Conservation (phyloP, 35 echinoderm and acorn worm genomes). For the Apostichopus japonicus region DNA sequence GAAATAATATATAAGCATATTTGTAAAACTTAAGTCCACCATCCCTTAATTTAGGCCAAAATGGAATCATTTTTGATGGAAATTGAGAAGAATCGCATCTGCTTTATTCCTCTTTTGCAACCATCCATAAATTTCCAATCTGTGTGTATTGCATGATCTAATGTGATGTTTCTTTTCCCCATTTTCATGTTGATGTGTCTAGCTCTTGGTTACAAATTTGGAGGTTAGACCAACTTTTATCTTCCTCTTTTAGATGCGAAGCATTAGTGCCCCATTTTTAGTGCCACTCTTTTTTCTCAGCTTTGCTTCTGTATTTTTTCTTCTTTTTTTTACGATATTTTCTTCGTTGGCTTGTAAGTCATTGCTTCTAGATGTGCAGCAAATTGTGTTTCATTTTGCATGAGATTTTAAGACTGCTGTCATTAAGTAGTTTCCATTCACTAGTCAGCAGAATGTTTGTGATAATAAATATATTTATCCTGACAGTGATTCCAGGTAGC, state of each 20-base stretch:
- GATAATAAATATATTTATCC: too few relatives aligned
- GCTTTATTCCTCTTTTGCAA: too few relatives aligned
- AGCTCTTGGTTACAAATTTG: slow-evolving; percentile 56
- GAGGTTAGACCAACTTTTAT: slow-evolving; percentile 39
- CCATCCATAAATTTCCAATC: background rate
- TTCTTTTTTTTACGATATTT: background rate
- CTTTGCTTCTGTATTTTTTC: background rate
- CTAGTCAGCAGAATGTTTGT: background rate
- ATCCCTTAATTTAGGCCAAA: too few relatives aligned
- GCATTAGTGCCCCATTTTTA: slow-evolving; percentile 1
- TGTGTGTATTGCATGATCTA: slow-evolving; percentile 50
- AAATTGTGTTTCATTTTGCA: too few relatives aligned
- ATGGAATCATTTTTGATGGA: too few relatives aligned
- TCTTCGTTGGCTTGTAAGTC: background rate
- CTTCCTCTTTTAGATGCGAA: background rate
- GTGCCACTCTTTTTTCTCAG: background rate
- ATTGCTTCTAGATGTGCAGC: too few relatives aligned
- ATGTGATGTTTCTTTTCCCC: slow-evolving; percentile 26
- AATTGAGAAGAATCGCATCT: too few relatives aligned
- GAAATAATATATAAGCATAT: too few relatives aligned
- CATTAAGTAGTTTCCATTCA: too few relatives aligned
- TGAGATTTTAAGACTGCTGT: too few relatives aligned
- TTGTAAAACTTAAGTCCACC: too few relatives aligned
- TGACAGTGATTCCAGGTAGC: too few relatives aligned
- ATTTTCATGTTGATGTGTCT: slow-evolving; percentile 40